A percentile compares a stretch with the other conserved stretches of the same genome.
phyloP scores from a whole-genome alignment of 2,113 vertebrate species.

The Grammomys surdaster region DNA sequence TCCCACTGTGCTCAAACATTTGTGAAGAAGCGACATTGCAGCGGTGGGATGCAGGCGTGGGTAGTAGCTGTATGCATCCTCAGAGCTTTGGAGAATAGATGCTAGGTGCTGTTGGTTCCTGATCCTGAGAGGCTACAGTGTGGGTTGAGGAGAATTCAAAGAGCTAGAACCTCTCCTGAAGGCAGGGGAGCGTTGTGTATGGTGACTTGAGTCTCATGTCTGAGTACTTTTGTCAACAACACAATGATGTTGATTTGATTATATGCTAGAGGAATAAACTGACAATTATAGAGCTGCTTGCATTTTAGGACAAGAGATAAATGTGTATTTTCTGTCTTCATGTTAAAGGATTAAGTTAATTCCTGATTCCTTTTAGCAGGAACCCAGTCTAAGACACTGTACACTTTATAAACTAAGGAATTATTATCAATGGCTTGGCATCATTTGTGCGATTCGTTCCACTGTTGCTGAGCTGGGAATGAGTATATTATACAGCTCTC shows the following conservation, averaged over 20 bases:
- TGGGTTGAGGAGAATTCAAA: too few species aligned
- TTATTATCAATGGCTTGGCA: not conserved
- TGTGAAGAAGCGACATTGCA: fast-evolving
- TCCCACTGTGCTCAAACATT: not conserved
- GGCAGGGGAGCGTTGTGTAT: too few species aligned
- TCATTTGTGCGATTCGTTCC: not conserved
- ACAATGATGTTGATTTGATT: not conserved
- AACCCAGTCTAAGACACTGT: not conserved
- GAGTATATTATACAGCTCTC: not conserved
- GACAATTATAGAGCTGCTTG: not conserved
- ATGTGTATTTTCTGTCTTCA: not conserved
- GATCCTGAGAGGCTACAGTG: too few species aligned
- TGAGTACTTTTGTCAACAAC: conserved; percentile 6
- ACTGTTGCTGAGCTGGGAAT: not conserved
- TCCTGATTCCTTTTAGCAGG: not conserved
- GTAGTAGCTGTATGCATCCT: not conserved
- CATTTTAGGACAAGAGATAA: not conserved
- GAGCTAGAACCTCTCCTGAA: too few species aligned
- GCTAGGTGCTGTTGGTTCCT: fast-evolving
- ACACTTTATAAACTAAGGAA: conserved; percentile 19
- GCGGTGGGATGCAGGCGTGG: not conserved
- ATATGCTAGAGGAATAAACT: not conserved
- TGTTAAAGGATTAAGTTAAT: not conserved
- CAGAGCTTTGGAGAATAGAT: not conserved
- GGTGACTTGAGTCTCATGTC: not conserved